Conservation (phyloP, 2,797 vertebrate species). For the Anableps anableps region DNA sequence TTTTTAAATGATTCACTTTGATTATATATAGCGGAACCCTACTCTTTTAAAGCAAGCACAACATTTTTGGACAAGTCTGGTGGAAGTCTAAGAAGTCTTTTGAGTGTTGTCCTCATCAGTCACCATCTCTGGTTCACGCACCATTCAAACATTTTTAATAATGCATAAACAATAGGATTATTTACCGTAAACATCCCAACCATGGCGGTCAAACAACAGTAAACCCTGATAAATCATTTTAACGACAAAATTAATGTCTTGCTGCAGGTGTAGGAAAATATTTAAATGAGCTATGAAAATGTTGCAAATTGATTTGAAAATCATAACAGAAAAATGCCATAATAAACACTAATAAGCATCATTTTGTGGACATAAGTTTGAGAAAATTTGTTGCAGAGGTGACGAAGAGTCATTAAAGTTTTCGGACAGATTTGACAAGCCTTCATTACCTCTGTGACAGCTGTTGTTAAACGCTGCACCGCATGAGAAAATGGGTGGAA, state of each 20-base stretch:
- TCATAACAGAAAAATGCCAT: background rate
- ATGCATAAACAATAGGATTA: background rate
- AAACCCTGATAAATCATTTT: background rate
- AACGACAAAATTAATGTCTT: background rate
- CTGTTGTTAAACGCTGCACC: constrained; percentile 4
- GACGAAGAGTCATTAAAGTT: background rate
- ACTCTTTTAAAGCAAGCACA: no score
- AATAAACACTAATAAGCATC: background rate
- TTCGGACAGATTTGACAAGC: constrained; percentile 3
- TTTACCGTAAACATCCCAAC: background rate
- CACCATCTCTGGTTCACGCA: background rate
- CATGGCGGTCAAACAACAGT: background rate
- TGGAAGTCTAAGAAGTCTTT: background rate
- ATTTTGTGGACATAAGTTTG: background rate
- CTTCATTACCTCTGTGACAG: constrained; percentile 2
- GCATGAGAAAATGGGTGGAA: constrained; percentile 1
- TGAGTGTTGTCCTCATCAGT: background rate
- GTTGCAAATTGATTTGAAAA: background rate
- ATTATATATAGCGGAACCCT: no score
- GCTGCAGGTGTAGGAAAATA: background rate
- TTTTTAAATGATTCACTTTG: no score
- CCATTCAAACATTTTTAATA: background rate
- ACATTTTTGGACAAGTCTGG: background rate
- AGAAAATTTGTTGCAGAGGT: background rate
- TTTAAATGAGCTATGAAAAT: background rate